Evolutionary conservation across 2,113 vertebrate genomes (phyloP), one percentile per base, ranked within the genome.

Genomic region (Brachypteracias leptosomus): DNA sequence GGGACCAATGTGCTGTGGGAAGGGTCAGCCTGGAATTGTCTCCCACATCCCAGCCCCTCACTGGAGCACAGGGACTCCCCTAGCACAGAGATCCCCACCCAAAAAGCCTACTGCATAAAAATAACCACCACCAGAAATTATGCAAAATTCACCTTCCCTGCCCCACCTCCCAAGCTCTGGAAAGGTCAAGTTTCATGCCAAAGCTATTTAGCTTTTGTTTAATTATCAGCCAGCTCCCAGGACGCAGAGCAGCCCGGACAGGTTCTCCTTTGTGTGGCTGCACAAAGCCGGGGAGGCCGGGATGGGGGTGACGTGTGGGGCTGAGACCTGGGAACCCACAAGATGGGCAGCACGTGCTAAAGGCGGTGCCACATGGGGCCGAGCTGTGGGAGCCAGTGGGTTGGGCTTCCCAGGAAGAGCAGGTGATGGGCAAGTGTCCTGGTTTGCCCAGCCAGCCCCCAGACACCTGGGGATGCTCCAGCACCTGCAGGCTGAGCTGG

Each of bases 171-270:
- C 54, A 26, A 26, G 72, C 76, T 81, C 59, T 13, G 12, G n/a
- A 95, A 96, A 95, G 95, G 94, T 96, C 94, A 95, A 70, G 65
- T 97, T 97, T 95, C 95, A 59, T 71, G 83, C 88, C 72, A 88
- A 74, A 8, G 33, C 89, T 89, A 29, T 95, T 97, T 95, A 88
- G 92, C 65, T 80, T 96, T 96, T 97, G 96, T 97, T 96, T 97
- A 97, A 96, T 96, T 95, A 97, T 95, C 95, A 96, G 89, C 95
- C 80, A 81, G 76, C 47, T 90, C 91, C 63, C 3, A 73, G 46
- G 93, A 78, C 10, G 1, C 1, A 1, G 73, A 95, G 93, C 94
- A 84, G 91, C 93, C 76, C 2, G 3, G 91, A 93, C 96, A 95
- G 95, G 96, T 95, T 97, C 83, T 89, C 79, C 65, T 97, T 90